These are phyloP conservation scores for Crypturellus tataupa DNA, from an alignment of 2,797 vertebrate species.

Conservation along the genomic window DNA sequence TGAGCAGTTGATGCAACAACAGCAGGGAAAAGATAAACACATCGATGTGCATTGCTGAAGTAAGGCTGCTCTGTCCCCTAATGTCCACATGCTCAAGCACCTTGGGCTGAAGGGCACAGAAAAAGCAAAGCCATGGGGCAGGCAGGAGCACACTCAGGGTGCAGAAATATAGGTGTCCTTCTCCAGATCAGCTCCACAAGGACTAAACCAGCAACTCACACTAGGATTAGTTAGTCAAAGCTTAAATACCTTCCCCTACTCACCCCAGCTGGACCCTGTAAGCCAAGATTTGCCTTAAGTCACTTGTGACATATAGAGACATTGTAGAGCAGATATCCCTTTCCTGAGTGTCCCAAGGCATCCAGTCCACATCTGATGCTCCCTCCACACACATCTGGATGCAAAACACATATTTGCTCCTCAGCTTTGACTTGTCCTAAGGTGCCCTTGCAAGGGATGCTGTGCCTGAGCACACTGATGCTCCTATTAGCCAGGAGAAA, in stretches of 20 bases:
- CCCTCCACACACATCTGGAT: neutral
- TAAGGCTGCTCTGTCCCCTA: neutral
- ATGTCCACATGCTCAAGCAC: neutral
- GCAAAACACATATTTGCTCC: neutral
- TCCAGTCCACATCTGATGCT: neutral
- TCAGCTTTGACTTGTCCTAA: neutral
- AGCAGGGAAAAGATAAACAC: neutral
- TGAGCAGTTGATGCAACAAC: neutral
- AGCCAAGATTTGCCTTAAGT: fast-evolving
- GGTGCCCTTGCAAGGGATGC: neutral
- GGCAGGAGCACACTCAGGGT: neutral
- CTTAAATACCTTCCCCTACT: neutral
- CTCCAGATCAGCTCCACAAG: neutral
- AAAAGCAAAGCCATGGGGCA: neutral
- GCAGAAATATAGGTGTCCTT: fast-evolving
- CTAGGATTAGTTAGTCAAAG: neutral
- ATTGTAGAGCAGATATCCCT: neutral
- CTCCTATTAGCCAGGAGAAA: neutral
- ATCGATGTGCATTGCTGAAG: neutral
- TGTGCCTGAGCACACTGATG: neutral
- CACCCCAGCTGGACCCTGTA: fast-evolving
- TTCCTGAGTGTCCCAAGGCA: neutral
- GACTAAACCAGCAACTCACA: fast-evolving
- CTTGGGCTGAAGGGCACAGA: neutral
- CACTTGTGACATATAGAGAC: neutral